phyloP scores from a whole-genome alignment of 2,888 invertebrate genomes.

The Dryadula phaetusa region DNA sequence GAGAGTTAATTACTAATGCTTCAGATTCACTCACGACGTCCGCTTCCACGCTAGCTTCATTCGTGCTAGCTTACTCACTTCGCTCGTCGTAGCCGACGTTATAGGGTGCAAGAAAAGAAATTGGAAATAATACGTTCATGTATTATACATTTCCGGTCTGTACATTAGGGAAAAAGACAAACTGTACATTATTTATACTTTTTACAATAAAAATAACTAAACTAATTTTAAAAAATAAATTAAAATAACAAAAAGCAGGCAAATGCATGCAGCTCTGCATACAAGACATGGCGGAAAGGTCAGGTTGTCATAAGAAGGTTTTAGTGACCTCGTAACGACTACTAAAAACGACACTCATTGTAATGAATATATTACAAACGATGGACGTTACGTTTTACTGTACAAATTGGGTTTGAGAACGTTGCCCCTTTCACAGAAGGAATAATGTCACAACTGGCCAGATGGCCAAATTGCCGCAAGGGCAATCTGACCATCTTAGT shows the following conservation, averaged over 20 bases:
- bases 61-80: conserved; percentile 84
- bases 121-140: conserved; percentile 86
- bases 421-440: conserved; percentile 94
- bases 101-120: conserved; percentile 88
- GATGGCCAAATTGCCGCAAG: conserved; percentile 80
- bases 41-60: conserved; percentile 64
- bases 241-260: conserved; percentile 88
- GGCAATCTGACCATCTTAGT: conserved; percentile 76
- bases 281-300: conserved; percentile 87
- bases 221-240: conserved; percentile 82
- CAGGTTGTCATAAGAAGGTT: conserved; percentile 87
- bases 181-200: conserved; percentile 83
- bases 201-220: conserved; percentile 81
- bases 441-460: conserved; percentile 92
- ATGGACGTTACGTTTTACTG: conserved; percentile 82
- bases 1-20: conserved; percentile 57
- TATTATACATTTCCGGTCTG: conserved; percentile 82
- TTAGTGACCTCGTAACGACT: conserved; percentile 82
- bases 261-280: conserved; percentile 87
- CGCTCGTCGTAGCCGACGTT: conserved; percentile 87
- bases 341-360: conserved; percentile 89
- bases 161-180: conserved; percentile 80
- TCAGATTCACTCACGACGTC: conserved; percentile 68
- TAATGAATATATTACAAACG: conserved; percentile 84
- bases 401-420: conserved; percentile 86